Evolutionary conservation across 2,888 invertebrate genomes (phyloP).

Genomic region (Ischnura elegans): DNA sequence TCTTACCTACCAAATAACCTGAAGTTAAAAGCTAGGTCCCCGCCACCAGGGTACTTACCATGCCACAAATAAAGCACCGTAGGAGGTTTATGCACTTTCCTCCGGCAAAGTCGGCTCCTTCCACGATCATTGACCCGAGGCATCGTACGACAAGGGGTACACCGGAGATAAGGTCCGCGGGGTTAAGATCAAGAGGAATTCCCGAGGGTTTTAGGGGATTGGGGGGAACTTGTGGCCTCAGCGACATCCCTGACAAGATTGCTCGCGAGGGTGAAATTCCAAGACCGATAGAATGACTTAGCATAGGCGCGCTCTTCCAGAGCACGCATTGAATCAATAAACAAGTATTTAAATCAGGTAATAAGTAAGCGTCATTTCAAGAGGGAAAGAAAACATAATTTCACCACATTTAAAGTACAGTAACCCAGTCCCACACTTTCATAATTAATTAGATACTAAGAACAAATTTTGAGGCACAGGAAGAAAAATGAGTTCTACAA

Average conservation of each 20-base stretch:
- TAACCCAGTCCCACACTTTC: no score
- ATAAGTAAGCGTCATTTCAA: no score
- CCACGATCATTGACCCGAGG: not conserved
- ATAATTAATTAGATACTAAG: no score
- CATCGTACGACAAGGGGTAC: not conserved
- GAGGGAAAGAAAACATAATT: no score
- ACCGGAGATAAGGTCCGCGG: not conserved
- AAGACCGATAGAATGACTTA: not conserved
- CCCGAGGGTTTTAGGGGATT: not conserved
- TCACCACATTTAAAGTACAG: no score
- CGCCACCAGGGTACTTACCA: not conserved
- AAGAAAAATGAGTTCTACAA: no score
- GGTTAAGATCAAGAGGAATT: not conserved
- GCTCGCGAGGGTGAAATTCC: not conserved
- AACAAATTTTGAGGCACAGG: no score
- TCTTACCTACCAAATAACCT: not conserved
- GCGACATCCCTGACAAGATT: not conserved
- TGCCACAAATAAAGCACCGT: not conserved
- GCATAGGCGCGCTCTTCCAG: no score
- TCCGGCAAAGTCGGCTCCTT: not conserved
- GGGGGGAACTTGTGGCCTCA: not conserved
- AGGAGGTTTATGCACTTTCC: not conserved
- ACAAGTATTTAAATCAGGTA: no score
- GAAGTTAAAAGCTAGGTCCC: not conserved
- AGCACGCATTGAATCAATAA: no score